phyloP scores from a whole-genome alignment of 2,888 invertebrate species.

The Nomada fucata region DNA sequence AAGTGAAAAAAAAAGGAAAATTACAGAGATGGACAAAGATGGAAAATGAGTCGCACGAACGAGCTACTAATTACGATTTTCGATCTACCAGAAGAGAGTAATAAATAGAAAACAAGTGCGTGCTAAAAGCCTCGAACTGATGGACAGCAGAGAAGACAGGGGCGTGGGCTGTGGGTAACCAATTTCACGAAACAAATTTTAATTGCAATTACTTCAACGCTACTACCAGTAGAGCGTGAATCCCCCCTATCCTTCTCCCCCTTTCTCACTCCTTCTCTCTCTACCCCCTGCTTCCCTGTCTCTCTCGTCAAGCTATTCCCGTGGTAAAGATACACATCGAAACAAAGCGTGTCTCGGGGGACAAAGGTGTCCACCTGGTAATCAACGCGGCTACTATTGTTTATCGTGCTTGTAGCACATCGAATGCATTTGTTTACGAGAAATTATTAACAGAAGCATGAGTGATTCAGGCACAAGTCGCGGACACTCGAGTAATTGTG shows the following conservation, averaged over 20 bases:
- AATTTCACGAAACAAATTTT: slow-evolving; percentile 72
- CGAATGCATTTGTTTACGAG: slow-evolving; percentile 11
- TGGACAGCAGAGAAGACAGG: slow-evolving; percentile 27
- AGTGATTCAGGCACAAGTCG: not conserved
- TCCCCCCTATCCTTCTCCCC: slow-evolving; percentile 7
- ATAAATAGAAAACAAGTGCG: slow-evolving; percentile 62
- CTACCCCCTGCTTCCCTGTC: not conserved
- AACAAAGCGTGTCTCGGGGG: slow-evolving; percentile 28
- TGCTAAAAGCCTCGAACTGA: slow-evolving; percentile 54
- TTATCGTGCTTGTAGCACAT: slow-evolving; percentile 19
- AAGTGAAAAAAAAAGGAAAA: not conserved
- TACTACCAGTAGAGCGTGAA: slow-evolving; percentile 60
- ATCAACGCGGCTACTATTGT: slow-evolving; percentile 44
- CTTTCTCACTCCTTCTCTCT: slow-evolving; percentile 2
- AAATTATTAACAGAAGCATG: slow-evolving; percentile 3
- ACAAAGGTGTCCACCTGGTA: slow-evolving; percentile 39
- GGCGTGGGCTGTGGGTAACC: slow-evolving; percentile 56
- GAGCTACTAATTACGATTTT: slow-evolving; percentile 70
- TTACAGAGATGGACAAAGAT: not conserved
- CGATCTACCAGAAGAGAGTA: slow-evolving; percentile 53
- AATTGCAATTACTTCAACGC: slow-evolving; percentile 69
- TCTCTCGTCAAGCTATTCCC: slow-evolving; percentile 17
- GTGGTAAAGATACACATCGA: slow-evolving; percentile 25
- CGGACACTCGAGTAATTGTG: slow-evolving; percentile 1
- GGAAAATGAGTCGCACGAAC: slow-evolving; percentile 26